These are phyloP conservation scores for Perodicticus potto DNA, from an alignment of 2,797 vertebrate genomes.

Conservation along the genomic window DNA sequence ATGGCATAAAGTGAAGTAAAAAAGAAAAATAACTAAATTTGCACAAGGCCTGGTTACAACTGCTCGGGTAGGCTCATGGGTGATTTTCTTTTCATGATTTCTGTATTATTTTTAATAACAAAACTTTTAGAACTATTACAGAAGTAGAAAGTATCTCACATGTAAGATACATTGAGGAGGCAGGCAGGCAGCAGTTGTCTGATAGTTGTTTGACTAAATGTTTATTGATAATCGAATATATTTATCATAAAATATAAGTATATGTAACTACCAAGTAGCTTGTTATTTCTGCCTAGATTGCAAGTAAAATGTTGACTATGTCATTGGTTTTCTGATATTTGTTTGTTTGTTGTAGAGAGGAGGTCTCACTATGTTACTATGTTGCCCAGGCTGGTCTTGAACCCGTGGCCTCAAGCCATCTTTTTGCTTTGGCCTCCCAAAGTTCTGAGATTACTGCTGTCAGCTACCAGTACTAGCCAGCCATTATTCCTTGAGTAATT, in stretches of 20 bases:
- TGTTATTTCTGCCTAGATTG: not conserved
- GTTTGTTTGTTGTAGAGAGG: not conserved
- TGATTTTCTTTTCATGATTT: constrained; percentile 25
- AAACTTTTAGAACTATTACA: not conserved
- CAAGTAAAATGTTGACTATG: not conserved
- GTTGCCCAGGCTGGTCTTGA: not conserved
- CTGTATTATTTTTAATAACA: not conserved
- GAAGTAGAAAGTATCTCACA: not conserved
- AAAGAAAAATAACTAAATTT: not conserved
- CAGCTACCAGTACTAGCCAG: not conserved
- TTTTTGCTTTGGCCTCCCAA: not conserved
- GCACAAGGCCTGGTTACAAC: not conserved
- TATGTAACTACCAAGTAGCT: not conserved
- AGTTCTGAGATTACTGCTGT: not conserved
- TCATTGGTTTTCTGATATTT: not conserved
- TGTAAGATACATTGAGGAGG: not conserved
- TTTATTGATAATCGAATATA: not conserved
- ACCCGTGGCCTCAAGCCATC: not conserved
- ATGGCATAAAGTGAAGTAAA: not conserved
- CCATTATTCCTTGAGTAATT: constrained; percentile 26
- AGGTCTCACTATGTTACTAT: not conserved
- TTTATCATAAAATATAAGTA: not conserved
- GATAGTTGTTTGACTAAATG: not conserved
- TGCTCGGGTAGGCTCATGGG: no score
- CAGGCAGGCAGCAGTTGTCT: not conserved